Evolutionary conservation across 2,888 invertebrate species (phyloP).

Genomic region (Diaperis boleti): DNA sequence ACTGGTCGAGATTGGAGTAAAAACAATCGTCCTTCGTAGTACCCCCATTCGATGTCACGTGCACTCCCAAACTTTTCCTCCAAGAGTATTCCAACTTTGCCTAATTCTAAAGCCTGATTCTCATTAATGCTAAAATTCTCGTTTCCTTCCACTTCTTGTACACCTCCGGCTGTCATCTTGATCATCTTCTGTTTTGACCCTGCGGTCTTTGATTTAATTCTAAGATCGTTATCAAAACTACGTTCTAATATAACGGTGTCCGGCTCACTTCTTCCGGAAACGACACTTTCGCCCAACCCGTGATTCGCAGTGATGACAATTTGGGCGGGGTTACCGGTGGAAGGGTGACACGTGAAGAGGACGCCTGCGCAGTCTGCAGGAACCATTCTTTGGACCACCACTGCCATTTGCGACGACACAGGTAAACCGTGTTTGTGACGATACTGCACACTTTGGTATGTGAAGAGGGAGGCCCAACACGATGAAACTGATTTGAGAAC

Average conservation of each 20-base stretch:
- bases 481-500: slow-evolving; percentile 72
- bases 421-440: slow-evolving; percentile 82
- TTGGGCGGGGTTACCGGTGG: slow-evolving; percentile 75
- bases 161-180: slow-evolving; percentile 65
- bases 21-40: slow-evolving; percentile 72
- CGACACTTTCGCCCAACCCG: slow-evolving; percentile 88
- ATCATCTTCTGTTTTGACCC: slow-evolving; percentile 71
- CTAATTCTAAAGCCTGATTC: slow-evolving; percentile 70
- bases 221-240: slow-evolving; percentile 66
- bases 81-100: slow-evolving; percentile 70
- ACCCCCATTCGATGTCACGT: slow-evolving; percentile 87
- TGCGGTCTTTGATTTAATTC: slow-evolving; percentile 65
- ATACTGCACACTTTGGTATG: slow-evolving; percentile 82
- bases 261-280: slow-evolving; percentile 82
- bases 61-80: slow-evolving; percentile 78
- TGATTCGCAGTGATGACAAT: slow-evolving; percentile 84
- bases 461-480: slow-evolving; percentile 88
- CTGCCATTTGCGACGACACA: slow-evolving; percentile 78
- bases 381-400: slow-evolving; percentile 85
- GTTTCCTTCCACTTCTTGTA: slow-evolving; percentile 46
- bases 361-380: slow-evolving; percentile 80
- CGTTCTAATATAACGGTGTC: slow-evolving; percentile 76
- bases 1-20: slow-evolving; percentile 84
- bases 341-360: slow-evolving; percentile 84
- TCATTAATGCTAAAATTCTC: slow-evolving; percentile 69